phyloP scores from a whole-genome alignment of 2,113 vertebrate species.

The Ornithorhynchus anatinus region DNA sequence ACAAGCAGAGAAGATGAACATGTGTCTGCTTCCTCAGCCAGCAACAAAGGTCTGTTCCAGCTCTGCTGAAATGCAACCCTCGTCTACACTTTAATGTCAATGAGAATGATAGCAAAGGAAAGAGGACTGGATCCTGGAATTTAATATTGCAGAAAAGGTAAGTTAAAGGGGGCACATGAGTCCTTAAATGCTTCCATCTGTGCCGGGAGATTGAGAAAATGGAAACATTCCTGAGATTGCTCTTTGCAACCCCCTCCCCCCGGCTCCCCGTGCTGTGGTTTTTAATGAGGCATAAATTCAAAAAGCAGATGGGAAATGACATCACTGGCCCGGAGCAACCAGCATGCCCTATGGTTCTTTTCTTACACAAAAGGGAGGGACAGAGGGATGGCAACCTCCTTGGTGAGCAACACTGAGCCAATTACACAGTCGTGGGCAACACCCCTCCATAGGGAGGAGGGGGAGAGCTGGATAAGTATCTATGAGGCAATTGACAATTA shows the following conservation, averaged over 20 bases:
- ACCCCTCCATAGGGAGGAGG: neutral
- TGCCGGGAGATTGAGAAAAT: neutral
- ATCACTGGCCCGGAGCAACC: constrained; percentile 41
- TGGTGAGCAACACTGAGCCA: neutral
- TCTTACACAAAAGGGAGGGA: constrained; percentile 26
- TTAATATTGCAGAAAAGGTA: neutral
- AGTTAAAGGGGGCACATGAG: neutral
- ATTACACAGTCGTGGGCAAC: constrained; percentile 5
- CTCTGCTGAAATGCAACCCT: neutral
- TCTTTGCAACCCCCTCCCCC: neutral
- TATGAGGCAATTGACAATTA: neutral
- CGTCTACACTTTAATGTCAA: neutral
- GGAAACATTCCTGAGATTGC: neutral
- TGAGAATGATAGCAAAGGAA: neutral
- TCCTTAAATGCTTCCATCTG: neutral
- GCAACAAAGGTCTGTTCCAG: neutral
- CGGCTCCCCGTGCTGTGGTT: neutral
- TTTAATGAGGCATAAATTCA: constrained; percentile 30
- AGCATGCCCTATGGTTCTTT: constrained; percentile 24
- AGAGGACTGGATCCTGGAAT: neutral
- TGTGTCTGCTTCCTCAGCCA: neutral
- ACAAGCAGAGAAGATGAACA: constrained; percentile 4
- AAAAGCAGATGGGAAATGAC: constrained; percentile 58
- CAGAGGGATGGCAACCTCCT: constrained; percentile 3
- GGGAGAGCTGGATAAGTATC: constrained; percentile 20